Percentiles rank a stretch among this genome's conserved stretches.
Conservation (phyloP, 2,888 invertebrate genomes). For the Macropis europaea region DNA sequence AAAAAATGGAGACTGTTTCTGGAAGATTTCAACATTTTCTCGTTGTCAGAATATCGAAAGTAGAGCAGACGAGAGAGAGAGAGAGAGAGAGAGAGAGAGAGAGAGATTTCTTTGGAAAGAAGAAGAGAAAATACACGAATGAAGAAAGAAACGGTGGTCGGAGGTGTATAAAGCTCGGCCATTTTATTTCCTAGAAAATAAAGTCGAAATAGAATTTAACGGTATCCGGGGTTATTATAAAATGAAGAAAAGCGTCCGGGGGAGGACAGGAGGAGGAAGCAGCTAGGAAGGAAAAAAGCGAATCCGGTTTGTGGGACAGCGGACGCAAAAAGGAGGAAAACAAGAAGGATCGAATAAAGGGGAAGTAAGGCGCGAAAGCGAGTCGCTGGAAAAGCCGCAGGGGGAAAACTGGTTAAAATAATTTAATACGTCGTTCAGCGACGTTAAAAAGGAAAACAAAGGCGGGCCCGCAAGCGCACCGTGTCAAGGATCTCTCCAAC, state of each 20-base stretch:
- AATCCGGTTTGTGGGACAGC: conserved; percentile 40
- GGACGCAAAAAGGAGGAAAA: conserved; percentile 35
- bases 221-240: conserved; percentile 34
- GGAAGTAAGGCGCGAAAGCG: conserved; percentile 36
- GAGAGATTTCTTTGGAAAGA: no score
- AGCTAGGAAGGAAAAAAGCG: background rate
- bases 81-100: no score
- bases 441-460: conserved; percentile 22
- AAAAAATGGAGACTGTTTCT: no score
- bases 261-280: background rate
- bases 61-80: no score
- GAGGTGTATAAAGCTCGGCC: background rate
- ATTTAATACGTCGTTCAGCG: conserved; percentile 36
- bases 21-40: no score
- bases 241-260: conserved; percentile 9
- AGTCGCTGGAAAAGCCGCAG: conserved; percentile 7
- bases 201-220: conserved; percentile 45
- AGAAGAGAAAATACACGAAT: background rate
- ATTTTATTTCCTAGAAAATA: conserved; percentile 27
- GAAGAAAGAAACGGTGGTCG: background rate
- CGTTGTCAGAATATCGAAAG: no score
- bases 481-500: background rate
- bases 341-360: conserved; percentile 52
- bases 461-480: background rate
- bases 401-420: conserved; percentile 33